Percentiles rank a stretch among this genome's conserved stretches.
These are phyloP conservation scores for Eupelmus urozonus DNA, from an alignment of 2,888 invertebrate genomes.

Conservation along the genomic window DNA sequence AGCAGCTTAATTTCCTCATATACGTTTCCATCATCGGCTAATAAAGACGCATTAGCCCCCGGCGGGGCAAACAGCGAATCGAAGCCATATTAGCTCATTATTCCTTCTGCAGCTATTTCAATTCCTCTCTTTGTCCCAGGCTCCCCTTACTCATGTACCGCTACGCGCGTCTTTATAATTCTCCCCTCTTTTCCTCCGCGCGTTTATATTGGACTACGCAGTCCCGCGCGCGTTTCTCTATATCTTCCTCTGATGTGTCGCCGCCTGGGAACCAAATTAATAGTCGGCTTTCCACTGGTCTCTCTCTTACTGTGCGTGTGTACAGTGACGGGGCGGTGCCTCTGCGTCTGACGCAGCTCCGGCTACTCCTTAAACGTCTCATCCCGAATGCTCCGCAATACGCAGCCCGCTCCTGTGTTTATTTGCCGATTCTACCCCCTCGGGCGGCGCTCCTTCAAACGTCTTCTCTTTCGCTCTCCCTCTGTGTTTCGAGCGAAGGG, in stretches of 20 bases:
- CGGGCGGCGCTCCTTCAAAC: slow-evolving; percentile 56
- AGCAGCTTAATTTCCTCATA: too few species aligned
- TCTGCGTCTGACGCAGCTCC: slow-evolving; percentile 62
- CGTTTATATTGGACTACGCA: slow-evolving; percentile 4
- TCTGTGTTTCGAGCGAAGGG: neutral
- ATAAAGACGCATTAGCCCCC: too few species aligned
- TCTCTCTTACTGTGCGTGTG: neutral
- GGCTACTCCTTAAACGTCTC: slow-evolving; percentile 66
- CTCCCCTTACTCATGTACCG: slow-evolving; percentile 48
- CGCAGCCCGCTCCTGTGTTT: slow-evolving; percentile 46
- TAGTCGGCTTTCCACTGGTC: slow-evolving; percentile 71
- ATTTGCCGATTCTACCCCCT: too few species aligned
- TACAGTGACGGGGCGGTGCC: slow-evolving; percentile 57
- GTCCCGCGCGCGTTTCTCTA: neutral
- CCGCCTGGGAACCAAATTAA: slow-evolving; percentile 76
- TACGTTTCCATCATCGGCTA: too few species aligned
- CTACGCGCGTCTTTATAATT: neutral
- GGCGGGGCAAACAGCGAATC: too few species aligned
- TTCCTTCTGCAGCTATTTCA: too few species aligned
- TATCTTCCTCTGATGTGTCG: slow-evolving; percentile 42
- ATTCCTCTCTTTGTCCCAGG: slow-evolving; percentile 54
- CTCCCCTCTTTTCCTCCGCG: neutral
- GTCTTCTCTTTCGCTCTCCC: slow-evolving; percentile 48
- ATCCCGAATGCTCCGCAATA: slow-evolving; percentile 52
- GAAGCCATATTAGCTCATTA: slow-evolving; percentile 37